phyloP scores from a whole-genome alignment of 2,113 vertebrate species.

The Phycodurus eques region DNA sequence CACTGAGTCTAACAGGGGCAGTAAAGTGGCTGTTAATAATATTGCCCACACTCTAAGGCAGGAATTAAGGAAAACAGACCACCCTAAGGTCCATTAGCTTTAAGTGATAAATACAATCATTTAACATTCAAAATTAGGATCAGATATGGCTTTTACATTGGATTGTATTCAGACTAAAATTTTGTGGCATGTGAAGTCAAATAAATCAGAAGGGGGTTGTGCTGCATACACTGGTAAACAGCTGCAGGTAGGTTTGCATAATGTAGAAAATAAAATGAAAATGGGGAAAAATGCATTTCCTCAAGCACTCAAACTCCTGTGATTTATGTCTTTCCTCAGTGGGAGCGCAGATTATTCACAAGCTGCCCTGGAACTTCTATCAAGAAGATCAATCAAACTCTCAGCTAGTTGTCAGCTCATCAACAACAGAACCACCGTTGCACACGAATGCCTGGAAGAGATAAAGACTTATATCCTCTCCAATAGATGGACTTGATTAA shows the following conservation, averaged over 20 bases:
- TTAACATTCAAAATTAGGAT: neutral
- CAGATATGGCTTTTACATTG: neutral
- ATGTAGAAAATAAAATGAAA: constrained; percentile 27
- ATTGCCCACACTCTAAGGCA: neutral
- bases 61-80: neutral
- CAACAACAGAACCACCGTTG: constrained; percentile 15
- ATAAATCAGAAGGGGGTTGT: neutral
- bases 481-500: neutral
- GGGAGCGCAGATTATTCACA: neutral
- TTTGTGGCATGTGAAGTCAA: neutral
- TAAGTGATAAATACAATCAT: neutral
- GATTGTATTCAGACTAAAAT: neutral
- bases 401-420: constrained; percentile 27
- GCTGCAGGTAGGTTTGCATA: constrained; percentile 29
- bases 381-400: constrained; percentile 37
- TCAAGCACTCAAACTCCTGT: constrained; percentile 8
- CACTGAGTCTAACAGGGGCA: neutral
- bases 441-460: neutral
- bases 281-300: constrained; percentile 16
- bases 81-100: neutral
- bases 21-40: neutral
- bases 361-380: neutral
- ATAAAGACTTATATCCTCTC: neutral
- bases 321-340: neutral
- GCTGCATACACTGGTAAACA: constrained; percentile 26